These are phyloP conservation scores for Halyomorpha halys DNA, from an alignment of 1,140 invertebrate genomes.

Conservation along the genomic window DNA sequence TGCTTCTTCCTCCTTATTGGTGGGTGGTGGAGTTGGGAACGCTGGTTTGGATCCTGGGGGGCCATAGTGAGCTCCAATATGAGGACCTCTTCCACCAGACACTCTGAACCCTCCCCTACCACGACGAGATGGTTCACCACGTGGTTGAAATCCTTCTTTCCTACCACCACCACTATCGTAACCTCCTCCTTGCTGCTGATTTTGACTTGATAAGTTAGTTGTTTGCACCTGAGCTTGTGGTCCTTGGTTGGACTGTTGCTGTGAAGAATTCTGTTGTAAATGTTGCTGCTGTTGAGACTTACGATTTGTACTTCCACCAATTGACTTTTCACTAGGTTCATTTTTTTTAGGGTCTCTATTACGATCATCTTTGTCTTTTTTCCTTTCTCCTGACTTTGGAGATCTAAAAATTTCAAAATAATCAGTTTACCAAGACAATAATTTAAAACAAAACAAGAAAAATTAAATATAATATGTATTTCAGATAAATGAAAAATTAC, in stretches of 20 bases:
- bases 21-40: constrained; percentile 11
- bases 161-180: background rate
- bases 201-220: background rate
- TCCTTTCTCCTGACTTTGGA: constrained; percentile 37
- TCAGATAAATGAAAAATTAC: background rate
- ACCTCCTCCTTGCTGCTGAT: background rate
- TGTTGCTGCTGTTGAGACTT: background rate
- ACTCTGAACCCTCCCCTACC: constrained; percentile 6
- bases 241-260: constrained; percentile 2
- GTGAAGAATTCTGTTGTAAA: background rate
- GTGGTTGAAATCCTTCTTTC: constrained; percentile 16
- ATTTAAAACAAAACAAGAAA: too few species aligned
- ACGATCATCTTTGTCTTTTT: constrained; percentile 46
- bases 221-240: background rate
- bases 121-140: constrained; percentile 10
- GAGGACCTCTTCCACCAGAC: constrained; percentile 10
- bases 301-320: background rate
- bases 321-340: constrained; percentile 24
- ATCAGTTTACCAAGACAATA: too few species aligned
- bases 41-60: constrained; percentile 25
- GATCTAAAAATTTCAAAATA: constrained; percentile 28
- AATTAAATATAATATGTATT: too few species aligned
- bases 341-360: constrained; percentile 38
- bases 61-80: constrained; percentile 22
- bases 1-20: constrained; percentile 4